Evolutionary conservation across 1,140 invertebrate genomes (phyloP), one percentile per base, ranked within the genome.

Genomic region (Dendroctonus ponderosae): DNA sequence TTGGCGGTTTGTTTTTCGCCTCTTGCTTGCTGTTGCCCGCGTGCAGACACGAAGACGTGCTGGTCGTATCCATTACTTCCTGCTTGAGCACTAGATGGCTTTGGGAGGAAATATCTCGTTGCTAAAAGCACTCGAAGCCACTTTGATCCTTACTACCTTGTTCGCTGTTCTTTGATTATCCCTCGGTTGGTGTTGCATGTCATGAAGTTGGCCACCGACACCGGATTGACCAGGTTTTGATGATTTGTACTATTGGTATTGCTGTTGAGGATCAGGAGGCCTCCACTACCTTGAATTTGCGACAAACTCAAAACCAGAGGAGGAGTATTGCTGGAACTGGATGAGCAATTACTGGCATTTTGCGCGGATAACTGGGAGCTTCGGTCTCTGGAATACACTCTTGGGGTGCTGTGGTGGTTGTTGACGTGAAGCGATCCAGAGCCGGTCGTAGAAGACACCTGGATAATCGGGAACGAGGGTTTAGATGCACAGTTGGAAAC

Each of bases 261-360:
- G 67, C 89, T 91, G 75, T 93, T 93, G 12, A 95, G 82, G 75
- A 94, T 94, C 40, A 95, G 82, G 15, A 94, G 83, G 67, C 91
- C 90, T 53, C 89, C 89, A 41, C 90, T 89, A 65, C 62, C 89
- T 83, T 92, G 91, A 50, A 93, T 89, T 77, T 92, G 91, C 59
- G 91, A 91, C 62, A 95, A 80, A 77, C 91, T 93, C 71, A 94
- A 81, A 56, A 96, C 89, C 77, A 94, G 79, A 42, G 91, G 90
- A 71, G 87, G 82, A 66, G 84, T 77, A 51, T 76, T 75, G 49
- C 74, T 64, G 67, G 77, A 71, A 73, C 74, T 79, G 9, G 72
- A 78, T 68, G 70, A 75, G 66, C 69, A 72, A 44, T 75, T 72
- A 26, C 63, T 69, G 50, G 48, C 71, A 53, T 71, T 71, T 60